These are phyloP conservation scores for Arrhopalites spinosus DNA, from an alignment of 2,888 invertebrate genomes.

Conservation along the genomic window DNA sequence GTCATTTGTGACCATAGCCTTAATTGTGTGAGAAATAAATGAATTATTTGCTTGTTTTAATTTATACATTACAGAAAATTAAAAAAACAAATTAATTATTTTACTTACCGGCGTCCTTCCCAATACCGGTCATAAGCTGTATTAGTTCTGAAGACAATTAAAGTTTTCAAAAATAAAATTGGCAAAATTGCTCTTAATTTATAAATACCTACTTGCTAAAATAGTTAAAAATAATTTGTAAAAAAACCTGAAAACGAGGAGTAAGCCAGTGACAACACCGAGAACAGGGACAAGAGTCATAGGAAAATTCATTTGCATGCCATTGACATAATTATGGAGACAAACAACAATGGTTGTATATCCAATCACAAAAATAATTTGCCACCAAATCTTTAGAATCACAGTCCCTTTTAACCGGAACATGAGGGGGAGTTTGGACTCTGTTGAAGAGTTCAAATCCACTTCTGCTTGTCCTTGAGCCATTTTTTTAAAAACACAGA, in stretches of 20 bases:
- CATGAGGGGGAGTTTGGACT: slow-evolving; percentile 31
- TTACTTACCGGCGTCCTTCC: too few relatives aligned
- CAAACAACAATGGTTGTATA: slow-evolving; percentile 36
- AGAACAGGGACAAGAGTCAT: slow-evolving; percentile 49
- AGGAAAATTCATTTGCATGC: slow-evolving; percentile 41
- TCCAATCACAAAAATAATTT: slow-evolving; percentile 39
- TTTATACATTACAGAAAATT: not conserved
- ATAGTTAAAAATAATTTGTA: too few relatives aligned
- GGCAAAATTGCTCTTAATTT: too few relatives aligned
- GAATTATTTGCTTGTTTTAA: slow-evolving; percentile 42
- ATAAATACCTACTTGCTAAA: too few relatives aligned
- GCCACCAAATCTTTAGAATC: slow-evolving; percentile 48
- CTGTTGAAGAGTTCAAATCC: slow-evolving; percentile 1
- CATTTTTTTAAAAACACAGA: not conserved
- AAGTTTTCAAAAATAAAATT: too few relatives aligned
- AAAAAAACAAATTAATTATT: slow-evolving; percentile 8
- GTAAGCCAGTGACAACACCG: slow-evolving; percentile 48
- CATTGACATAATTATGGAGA: slow-evolving; percentile 38
- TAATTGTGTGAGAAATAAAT: too few relatives aligned
- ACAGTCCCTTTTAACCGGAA: slow-evolving; percentile 44
- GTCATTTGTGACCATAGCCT: slow-evolving; percentile 49
- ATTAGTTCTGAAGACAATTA: too few relatives aligned
- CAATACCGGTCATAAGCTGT: too few relatives aligned
- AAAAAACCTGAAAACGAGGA: too few relatives aligned
- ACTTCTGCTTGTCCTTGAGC: not conserved